These are phyloP conservation scores for Aurelia aurita complex sp. Pacific DNA, from an alignment of 30 jellyfish, hydroid and myxozoan species.

Conservation along the genomic window DNA sequence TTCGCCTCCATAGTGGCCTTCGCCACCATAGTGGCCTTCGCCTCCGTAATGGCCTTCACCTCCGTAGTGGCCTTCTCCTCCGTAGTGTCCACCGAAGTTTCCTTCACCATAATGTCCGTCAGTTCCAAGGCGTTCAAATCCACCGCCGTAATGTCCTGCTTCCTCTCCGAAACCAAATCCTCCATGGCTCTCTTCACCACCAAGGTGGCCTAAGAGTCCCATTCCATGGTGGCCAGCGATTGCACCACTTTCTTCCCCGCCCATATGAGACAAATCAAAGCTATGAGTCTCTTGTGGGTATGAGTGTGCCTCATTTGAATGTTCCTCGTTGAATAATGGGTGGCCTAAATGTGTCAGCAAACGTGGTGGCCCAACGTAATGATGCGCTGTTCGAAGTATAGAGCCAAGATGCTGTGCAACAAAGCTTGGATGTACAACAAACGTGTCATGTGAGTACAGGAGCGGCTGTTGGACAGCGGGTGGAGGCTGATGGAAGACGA, in stretches of 20 bases:
- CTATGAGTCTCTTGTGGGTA: conserved; percentile 63
- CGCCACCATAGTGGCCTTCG: conserved; percentile 5
- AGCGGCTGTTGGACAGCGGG: conserved; percentile 96
- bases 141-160: conserved; percentile 48
- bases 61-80: conserved; percentile 28
- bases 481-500: conserved; percentile 90
- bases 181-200: conserved; percentile 52
- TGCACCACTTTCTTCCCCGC: conserved; percentile 58
- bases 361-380: conserved; percentile 94
- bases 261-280: conserved; percentile 59
- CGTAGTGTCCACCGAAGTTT: conserved; percentile 25
- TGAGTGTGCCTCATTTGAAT: conserved; percentile 24
- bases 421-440: conserved; percentile 94
- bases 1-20: conserved; percentile 6
- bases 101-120: conserved; percentile 5
- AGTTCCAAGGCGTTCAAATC: conserved; percentile 10
- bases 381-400: conserved; percentile 90
- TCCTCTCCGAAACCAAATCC: conserved; percentile 24
- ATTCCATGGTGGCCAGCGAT: conserved; percentile 58
- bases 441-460: conserved; percentile 82
- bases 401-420: conserved; percentile 99
- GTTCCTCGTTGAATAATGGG: conserved; percentile 75
- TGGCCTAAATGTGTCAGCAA: conserved; percentile 85
- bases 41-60: conserved; percentile 37
- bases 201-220: conserved; percentile 52